phyloP scores from a whole-genome alignment of 2,888 invertebrate genomes.

The Ecliptopera silaceata region DNA sequence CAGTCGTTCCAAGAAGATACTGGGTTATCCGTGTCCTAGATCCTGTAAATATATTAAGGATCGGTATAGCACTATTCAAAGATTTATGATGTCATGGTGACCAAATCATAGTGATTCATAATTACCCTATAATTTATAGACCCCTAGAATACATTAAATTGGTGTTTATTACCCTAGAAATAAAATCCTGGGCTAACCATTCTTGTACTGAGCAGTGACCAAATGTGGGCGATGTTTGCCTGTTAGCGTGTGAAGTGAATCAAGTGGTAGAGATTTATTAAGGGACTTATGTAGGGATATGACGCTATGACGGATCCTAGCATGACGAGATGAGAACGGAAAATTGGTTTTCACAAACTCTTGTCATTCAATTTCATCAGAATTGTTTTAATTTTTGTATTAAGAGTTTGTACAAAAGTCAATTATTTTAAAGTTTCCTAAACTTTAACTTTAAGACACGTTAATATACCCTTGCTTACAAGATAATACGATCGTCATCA shows the following conservation, averaged over 20 bases:
- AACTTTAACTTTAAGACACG: no score
- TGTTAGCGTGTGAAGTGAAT: slow-evolving; percentile 24
- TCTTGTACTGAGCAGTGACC: slow-evolving; percentile 14
- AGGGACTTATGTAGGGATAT: not conserved
- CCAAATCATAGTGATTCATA: slow-evolving; percentile 7
- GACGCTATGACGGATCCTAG: not conserved
- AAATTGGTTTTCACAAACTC: no score
- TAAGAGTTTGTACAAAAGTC: no score
- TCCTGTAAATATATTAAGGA: no score
- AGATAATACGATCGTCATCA: no score
- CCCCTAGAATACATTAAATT: slow-evolving; percentile 11
- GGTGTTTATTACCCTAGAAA: slow-evolving; percentile 5
- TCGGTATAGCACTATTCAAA: no score
- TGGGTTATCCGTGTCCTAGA: not conserved
- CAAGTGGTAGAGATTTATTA: slow-evolving; percentile 22
- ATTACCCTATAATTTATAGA: slow-evolving; percentile 9
- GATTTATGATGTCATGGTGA: not conserved
- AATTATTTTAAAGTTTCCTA: no score
- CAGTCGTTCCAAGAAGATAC: not conserved
- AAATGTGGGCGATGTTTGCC: slow-evolving; percentile 30
- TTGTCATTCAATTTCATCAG: no score
- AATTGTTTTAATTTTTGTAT: no score
- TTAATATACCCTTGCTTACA: no score
- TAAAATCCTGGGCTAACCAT: slow-evolving; percentile 17
- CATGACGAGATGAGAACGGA: no score